These are phyloP conservation scores for Oscheius sp. DNA, from an alignment of 2,888 invertebrate species.

Conservation along the genomic window DNA sequence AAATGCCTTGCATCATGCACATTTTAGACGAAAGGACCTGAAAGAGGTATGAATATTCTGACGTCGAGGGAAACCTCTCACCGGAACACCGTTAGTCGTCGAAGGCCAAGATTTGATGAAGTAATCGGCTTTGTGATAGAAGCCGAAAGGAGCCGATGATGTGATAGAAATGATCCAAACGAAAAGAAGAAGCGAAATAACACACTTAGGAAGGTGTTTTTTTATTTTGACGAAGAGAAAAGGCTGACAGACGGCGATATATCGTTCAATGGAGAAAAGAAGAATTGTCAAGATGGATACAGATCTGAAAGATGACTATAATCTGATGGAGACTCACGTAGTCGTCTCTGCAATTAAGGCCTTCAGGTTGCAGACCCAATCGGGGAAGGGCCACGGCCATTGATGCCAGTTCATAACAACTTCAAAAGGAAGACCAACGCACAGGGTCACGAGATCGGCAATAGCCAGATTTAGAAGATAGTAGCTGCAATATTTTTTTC, in stretches of 20 bases:
- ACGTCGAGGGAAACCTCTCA: too few species aligned
- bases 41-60: too few species aligned
- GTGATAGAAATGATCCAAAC: slow-evolving; percentile 55
- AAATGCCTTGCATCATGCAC: slow-evolving; percentile 55
- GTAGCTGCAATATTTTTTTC: too few species aligned
- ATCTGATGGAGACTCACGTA: slow-evolving; percentile 36
- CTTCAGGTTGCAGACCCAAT: slow-evolving; percentile 58
- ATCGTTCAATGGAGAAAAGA: slow-evolving; percentile 57
- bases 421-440: slow-evolving; percentile 58
- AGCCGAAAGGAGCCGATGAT: slow-evolving; percentile 53
- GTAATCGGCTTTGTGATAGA: slow-evolving; percentile 56
- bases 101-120: slow-evolving; percentile 53
- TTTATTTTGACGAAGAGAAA: slow-evolving; percentile 46
- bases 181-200: slow-evolving; percentile 26
- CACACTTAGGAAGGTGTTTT: slow-evolving; percentile 20
- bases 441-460: slow-evolving; percentile 55
- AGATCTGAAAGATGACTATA: slow-evolving; percentile 51
- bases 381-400: slow-evolving; percentile 60
- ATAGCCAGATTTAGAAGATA: slow-evolving; percentile 57
- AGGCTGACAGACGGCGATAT: slow-evolving; percentile 59
- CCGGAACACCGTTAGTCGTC: slow-evolving; percentile 43
- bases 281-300: slow-evolving; percentile 58
- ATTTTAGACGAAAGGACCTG: slow-evolving; percentile 51
- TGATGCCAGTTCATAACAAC: slow-evolving; percentile 55
- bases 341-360: slow-evolving; percentile 58